Base-by-base conservation (phyloP, 1,140 invertebrate genomes). In the Scaptomyza pallida region DNA sequence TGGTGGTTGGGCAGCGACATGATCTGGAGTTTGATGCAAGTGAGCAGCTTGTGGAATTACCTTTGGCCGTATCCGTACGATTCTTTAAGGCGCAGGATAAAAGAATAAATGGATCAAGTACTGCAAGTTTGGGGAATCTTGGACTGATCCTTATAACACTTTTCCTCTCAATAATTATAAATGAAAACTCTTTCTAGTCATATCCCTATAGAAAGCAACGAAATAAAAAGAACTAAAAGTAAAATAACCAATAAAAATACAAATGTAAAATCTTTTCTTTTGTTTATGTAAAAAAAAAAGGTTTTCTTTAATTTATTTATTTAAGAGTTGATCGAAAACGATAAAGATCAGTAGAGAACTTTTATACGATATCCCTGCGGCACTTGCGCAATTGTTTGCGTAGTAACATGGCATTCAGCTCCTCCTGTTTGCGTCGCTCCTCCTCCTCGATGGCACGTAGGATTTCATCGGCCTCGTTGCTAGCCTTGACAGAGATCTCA, bases 331-430 rank as follows among this genome's bases (percentile, higher is more conserved):
- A 21, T 21, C 4, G 19, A 21, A 21, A 2, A 21, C 19, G 4
- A 21, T 21, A 6, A 9, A 3, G 19, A 5, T 4, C 5, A 6
- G 26, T n/a, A 44, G 41, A 4, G 30, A 33, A 33, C 43, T 13
- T 16, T 52, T 74, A 82, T 2, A 88, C 51, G 45, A 91, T 91
- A 70, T 91, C 89, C 50, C 77, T 63, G 21, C 89, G 86, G 50
- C 89, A 90, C 61, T 91, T 91, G 44, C 89, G 83, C 35, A 91
- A 21, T 23, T 86, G 78, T 40, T 91, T 91, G 5, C 80, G 82
- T 59, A 89, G 26, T 0, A 90, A 19, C 1, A 91, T 3, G 0
- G 80, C 83, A 57, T 86, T 54, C 12, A 72, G 10, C 19, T 85
- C 90, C n/a, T 76, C 83, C 35, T 86, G 75, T 43, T 72, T 79